phyloP scores from a whole-genome alignment of 64 coral and sea anemone species.

The Actinia tenebrosa region DNA sequence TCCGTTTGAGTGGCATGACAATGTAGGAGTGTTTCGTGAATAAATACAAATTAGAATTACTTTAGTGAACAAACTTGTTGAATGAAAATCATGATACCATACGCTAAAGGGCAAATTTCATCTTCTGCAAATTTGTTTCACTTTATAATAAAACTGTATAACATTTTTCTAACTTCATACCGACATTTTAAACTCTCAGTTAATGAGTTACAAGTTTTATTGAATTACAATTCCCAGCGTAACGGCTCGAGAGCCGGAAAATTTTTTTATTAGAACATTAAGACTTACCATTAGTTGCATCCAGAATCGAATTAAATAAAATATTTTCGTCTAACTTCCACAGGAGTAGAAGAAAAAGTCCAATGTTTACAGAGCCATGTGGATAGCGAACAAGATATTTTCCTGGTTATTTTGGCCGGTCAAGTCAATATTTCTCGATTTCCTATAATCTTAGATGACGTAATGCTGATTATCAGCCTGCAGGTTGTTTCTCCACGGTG shows the following conservation, averaged over 20 bases:
- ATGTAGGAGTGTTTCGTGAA: background rate
- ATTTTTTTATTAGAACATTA: background rate
- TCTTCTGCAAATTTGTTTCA: background rate
- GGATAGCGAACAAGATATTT: background rate
- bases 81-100: background rate
- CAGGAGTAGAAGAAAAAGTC: background rate
- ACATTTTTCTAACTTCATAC: too few species aligned
- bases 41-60: too few species aligned
- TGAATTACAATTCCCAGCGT: background rate
- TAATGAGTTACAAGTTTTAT: too few species aligned
- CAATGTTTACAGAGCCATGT: background rate
- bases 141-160: too few species aligned
- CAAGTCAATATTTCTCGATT: background rate
- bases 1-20: background rate
- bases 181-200: too few species aligned
- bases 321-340: background rate
- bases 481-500: background rate
- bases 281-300: background rate
- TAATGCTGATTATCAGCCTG: background rate
- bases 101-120: background rate
- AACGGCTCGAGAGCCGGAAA: background rate
- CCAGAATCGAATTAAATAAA: background rate
- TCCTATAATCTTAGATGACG: background rate
- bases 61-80: background rate
- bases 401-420: background rate